Evolutionary conservation across 1,140 invertebrate genomes (phyloP), one percentile per base, ranked within the genome.

Genomic region (Tetramorium simillimum): DNA sequence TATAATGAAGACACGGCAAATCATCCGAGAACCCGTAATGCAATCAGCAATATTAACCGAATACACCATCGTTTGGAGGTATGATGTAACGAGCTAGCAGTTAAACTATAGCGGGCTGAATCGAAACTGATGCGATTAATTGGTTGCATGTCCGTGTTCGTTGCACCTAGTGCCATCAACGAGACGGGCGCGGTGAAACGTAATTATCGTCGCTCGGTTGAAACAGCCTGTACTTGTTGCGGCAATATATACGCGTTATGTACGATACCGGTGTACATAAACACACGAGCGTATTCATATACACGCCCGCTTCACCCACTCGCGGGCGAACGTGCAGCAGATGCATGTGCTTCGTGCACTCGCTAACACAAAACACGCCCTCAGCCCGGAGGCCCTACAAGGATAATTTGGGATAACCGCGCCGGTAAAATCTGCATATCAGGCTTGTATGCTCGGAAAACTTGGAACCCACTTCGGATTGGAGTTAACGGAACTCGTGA

Each of bases 331-430:
- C 37, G 43, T 49, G 63, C 75, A 63, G 60, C 56, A 56, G 84
- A 62, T 76, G 60, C 49, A 51, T 78, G 67, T 75, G 62, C 73
- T 70, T 33, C 70, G 85, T 73, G 82, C 88, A 69, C 69, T 51
- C 73, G 65, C 77, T 65, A 88, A 89, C 87, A 81, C 56, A 86
- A 28, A 86, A 82, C 73, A 58, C 70, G 69, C 63, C 88, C 80
- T 70, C 60, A 75, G 77, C 82, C 90, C 53, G 76, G 24, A 69
- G 89, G 84, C 82, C 49, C 80, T 69, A 70, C 88, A 65, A 89
- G 87, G 73, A 91, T 91, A 91, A 91, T 91, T 91, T 91, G 69
- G 90, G 89, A 90, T 89, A 91, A 91, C 87, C 89, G 62, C 89
- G 58, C 24, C 73, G 77, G 73, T 90, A 86, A 91, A 91, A 90